These are phyloP conservation scores for Acestrorhynchus altus DNA, from an alignment of 2,797 vertebrate species.

Conservation along the genomic window DNA sequence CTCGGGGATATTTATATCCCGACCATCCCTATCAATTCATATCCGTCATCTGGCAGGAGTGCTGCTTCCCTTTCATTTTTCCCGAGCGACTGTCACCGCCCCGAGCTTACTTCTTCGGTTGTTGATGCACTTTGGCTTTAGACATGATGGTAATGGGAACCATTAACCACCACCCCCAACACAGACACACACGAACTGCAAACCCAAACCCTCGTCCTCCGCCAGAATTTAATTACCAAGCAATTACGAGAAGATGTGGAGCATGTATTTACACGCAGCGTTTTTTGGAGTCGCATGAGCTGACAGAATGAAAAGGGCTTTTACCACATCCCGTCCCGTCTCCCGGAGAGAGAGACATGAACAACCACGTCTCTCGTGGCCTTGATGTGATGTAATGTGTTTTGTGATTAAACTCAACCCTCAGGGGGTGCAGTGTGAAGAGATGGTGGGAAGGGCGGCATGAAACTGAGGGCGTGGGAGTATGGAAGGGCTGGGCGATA, in stretches of 20 bases:
- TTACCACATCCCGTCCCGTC: background rate
- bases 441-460: background rate
- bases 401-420: conserved; percentile 18
- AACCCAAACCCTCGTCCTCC: conserved; percentile 14
- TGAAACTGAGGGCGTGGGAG: background rate
- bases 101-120: background rate
- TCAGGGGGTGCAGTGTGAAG: background rate
- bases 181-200: background rate
- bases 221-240: conserved; percentile 32
- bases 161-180: background rate
- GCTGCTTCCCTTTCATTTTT: background rate
- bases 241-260: conserved; percentile 24
- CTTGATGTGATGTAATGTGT: conserved; percentile 15
- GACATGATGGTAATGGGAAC: conserved; percentile 7
- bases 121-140: conserved; percentile 4
- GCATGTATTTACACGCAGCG: background rate
- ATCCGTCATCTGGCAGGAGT: conserved; percentile 15
- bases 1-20: conserved; percentile 5
- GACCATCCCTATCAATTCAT: conserved; percentile 32
- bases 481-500: background rate
- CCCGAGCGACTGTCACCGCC: background rate
- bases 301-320: conserved; percentile 2
- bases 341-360: background rate
- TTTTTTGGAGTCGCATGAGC: background rate
- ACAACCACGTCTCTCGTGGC: background rate